A percentile compares a stretch with the other conserved stretches of the same genome.
phyloP scores from a whole-genome alignment of 1,140 invertebrate species.

The Drosophila tristis region DNA sequence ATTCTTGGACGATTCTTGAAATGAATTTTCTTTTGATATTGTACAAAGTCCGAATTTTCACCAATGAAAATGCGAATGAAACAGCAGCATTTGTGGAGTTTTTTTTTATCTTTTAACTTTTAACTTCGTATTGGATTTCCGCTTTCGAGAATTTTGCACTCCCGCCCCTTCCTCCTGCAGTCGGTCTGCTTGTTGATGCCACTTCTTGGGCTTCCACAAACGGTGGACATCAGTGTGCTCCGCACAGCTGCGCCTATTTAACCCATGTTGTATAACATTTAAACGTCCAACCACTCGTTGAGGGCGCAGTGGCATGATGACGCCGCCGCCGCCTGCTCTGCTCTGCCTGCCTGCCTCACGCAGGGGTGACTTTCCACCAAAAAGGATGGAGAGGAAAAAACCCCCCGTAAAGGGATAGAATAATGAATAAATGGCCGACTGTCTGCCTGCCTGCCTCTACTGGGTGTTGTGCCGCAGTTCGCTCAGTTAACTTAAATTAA shows the following conservation, averaged over 20 bases:
- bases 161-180: too few species aligned
- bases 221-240: not conserved
- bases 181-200: too few species aligned
- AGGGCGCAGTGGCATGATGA: slow-evolving; percentile 4
- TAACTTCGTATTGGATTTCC: too few species aligned
- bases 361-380: slow-evolving; percentile 45
- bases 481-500: slow-evolving; percentile 40
- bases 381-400: slow-evolving; percentile 12
- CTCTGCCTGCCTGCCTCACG: slow-evolving; percentile 3
- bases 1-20: too few species aligned
- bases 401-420: slow-evolving; percentile 34
- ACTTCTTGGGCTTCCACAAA: too few species aligned
- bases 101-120: too few species aligned
- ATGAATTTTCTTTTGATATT: too few species aligned
- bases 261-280: slow-evolving; percentile 54
- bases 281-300: slow-evolving; percentile 36
- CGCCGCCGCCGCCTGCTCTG: slow-evolving; percentile 11
- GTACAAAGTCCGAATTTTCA: too few species aligned
- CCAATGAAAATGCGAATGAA: too few species aligned
- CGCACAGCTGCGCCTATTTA: slow-evolving; percentile 42
- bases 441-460: slow-evolving; percentile 2
- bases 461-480: too few species aligned
- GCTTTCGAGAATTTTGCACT: too few species aligned
- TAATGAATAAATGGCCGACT: slow-evolving; percentile 44
- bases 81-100: too few species aligned